Evolutionary conservation across 53 echinoderm and acorn worm genomes (phyloP).

Genomic region (Temnopleurus reevesii): DNA sequence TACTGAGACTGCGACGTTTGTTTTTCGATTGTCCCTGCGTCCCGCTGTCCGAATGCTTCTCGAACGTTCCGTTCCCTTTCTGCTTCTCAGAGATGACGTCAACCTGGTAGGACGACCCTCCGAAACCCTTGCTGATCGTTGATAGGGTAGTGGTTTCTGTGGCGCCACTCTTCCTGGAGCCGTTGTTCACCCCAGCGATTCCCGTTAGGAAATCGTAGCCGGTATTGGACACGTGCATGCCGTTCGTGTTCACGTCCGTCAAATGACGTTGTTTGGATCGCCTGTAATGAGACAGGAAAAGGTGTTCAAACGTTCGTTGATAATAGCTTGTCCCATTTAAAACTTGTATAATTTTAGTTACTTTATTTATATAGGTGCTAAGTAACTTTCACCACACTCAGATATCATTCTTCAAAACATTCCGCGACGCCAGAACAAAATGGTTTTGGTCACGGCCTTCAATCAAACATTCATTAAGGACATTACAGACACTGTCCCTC

Average conservation of each 20-base stretch:
- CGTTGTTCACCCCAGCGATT: slow-evolving; percentile 28
- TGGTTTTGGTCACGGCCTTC: too few relatives aligned
- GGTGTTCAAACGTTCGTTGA: too few relatives aligned
- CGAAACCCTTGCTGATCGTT: slow-evolving; percentile 35
- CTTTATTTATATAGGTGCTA: too few relatives aligned
- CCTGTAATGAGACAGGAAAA: too few relatives aligned
- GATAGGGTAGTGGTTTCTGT: slow-evolving; percentile 27
- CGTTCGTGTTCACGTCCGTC: neutral
- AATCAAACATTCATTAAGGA: too few relatives aligned
- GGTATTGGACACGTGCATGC: slow-evolving; percentile 46
- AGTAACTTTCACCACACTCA: too few relatives aligned
- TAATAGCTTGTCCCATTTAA: too few relatives aligned
- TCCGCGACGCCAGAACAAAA: too few relatives aligned
- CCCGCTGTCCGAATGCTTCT: neutral
- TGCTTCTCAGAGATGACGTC: slow-evolving; percentile 6
- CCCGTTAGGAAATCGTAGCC: slow-evolving; percentile 54
- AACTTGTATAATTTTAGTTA: too few relatives aligned
- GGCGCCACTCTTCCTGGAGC: neutral
- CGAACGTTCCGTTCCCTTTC: neutral
- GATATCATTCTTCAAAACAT: too few relatives aligned
- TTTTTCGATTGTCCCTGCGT: neutral
- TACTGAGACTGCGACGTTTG: slow-evolving; percentile 10
- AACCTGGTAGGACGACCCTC: slow-evolving; percentile 52
- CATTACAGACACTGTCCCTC: too few relatives aligned
- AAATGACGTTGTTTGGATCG: neutral